A percentile compares a stretch with the other conserved stretches of the same genome.
These are phyloP conservation scores for Julus scandinavius DNA, from an alignment of 2,888 invertebrate genomes.

Conservation along the genomic window DNA sequence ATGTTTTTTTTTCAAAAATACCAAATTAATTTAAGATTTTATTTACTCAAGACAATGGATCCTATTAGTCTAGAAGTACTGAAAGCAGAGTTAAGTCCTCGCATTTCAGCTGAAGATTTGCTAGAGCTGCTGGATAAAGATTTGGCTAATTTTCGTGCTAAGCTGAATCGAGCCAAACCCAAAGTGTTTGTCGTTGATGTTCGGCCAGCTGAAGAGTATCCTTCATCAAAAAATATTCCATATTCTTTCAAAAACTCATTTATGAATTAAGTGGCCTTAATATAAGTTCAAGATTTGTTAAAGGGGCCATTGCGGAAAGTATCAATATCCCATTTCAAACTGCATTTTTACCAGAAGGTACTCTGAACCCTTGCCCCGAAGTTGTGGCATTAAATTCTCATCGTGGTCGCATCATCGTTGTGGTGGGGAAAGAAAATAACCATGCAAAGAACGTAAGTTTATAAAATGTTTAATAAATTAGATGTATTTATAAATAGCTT, in stretches of 20 bases:
- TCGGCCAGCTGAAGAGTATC: constrained; percentile 74
- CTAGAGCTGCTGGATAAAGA: constrained; percentile 74
- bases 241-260: background rate
- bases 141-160: constrained; percentile 59
- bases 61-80: constrained; percentile 77
- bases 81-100: constrained; percentile 80
- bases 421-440: constrained; percentile 81
- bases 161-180: constrained; percentile 64
- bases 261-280: background rate
- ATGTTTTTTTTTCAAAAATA: background rate
- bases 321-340: constrained; percentile 89
- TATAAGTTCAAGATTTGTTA: constrained; percentile 73
- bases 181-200: constrained; percentile 77
- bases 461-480: constrained; percentile 48
- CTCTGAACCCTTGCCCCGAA: constrained; percentile 74
- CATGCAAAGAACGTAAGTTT: constrained; percentile 70
- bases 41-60: constrained; percentile 73
- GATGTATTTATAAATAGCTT: background rate
- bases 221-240: constrained; percentile 63
- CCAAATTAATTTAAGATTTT: background rate
- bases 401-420: constrained; percentile 76
- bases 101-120: constrained; percentile 88
- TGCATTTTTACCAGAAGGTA: constrained; percentile 76
- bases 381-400: constrained; percentile 70
- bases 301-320: constrained; percentile 82